Evolutionary conservation across 2,888 invertebrate genomes (phyloP).

Genomic region (Augochlorella aurata): DNA sequence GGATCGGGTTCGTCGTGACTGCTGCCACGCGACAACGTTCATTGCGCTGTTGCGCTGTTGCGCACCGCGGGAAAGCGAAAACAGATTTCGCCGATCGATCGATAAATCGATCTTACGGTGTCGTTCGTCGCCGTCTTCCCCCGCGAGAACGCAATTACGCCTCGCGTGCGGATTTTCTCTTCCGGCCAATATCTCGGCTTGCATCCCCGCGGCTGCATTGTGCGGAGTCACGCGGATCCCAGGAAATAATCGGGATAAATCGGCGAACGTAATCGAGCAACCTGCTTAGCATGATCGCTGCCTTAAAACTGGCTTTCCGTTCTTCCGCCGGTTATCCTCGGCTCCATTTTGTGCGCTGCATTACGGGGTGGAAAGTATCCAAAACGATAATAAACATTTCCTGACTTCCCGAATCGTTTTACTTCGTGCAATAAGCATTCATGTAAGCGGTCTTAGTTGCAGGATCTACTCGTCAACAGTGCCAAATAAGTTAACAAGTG

Average conservation of each 20-base stretch:
- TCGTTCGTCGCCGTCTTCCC: slow-evolving; percentile 56
- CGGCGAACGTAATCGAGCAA: slow-evolving; percentile 35
- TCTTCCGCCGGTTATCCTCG: neutral
- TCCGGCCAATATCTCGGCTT: slow-evolving; percentile 63
- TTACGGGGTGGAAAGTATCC: too few species aligned
- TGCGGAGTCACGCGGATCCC: slow-evolving; percentile 55
- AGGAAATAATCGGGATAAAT: slow-evolving; percentile 56
- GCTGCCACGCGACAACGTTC: slow-evolving; percentile 35
- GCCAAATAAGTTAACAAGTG: too few species aligned
- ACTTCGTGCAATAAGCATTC: too few species aligned
- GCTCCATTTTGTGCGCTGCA: too few species aligned
- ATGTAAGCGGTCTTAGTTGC: too few species aligned
- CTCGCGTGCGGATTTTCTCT: slow-evolving; percentile 72
- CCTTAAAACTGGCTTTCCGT: neutral
- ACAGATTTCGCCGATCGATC: slow-evolving; percentile 61
- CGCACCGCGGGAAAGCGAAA: slow-evolving; percentile 58
- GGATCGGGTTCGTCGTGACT: slow-evolving; percentile 34
- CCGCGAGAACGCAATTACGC: slow-evolving; percentile 72
- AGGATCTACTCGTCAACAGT: too few species aligned
- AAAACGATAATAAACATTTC: too few species aligned
- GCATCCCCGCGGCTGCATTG: slow-evolving; percentile 51
- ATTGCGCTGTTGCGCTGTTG: neutral
- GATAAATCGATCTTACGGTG: slow-evolving; percentile 58
- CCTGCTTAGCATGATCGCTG: neutral
- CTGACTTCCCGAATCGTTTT: too few species aligned